These are phyloP conservation scores for Philaenus spumarius DNA, from an alignment of 1,140 invertebrate genomes.

Conservation along the genomic window DNA sequence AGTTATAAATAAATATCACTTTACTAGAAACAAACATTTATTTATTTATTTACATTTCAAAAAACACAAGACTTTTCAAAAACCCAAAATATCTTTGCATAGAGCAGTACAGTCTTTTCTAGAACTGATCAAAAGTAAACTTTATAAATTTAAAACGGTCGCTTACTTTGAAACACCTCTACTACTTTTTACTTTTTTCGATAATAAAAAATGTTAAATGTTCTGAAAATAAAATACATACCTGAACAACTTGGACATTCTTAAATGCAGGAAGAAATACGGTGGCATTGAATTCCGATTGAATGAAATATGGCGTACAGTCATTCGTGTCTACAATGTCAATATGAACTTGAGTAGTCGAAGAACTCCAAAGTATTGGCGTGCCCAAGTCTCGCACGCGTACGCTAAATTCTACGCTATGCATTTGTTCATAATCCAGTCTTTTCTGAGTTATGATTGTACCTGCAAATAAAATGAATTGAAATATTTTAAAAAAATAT, in stretches of 20 bases:
- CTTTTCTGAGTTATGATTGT: constrained; percentile 69
- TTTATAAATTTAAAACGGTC: too few species aligned
- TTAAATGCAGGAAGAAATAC: constrained; percentile 72
- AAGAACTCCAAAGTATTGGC: constrained; percentile 69
- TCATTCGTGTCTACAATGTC: constrained; percentile 79
- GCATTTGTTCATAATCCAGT: constrained; percentile 73
- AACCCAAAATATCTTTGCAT: too few species aligned
- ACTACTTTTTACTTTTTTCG: too few species aligned
- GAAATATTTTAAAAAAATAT: not conserved
- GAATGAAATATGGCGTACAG: constrained; percentile 67
- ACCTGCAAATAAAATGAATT: constrained; percentile 38
- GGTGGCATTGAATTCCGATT: constrained; percentile 63
- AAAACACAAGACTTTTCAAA: too few species aligned
- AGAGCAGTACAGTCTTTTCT: too few species aligned
- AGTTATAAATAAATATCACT: too few species aligned
- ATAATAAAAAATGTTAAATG: too few species aligned
- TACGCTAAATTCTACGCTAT: constrained; percentile 69
- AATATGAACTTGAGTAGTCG: constrained; percentile 62
- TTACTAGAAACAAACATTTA: too few species aligned
- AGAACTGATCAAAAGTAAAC: too few species aligned
- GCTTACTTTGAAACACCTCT: too few species aligned
- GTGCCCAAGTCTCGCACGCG: constrained; percentile 80
- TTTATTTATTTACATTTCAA: too few species aligned
- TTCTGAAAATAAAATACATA: constrained; percentile 31
- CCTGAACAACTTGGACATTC: constrained; percentile 57